A percentile compares a stretch with the other conserved stretches of the same genome.
phyloP scores from a whole-genome alignment of 2,888 invertebrate species.

The Himalopsyche japonica region DNA sequence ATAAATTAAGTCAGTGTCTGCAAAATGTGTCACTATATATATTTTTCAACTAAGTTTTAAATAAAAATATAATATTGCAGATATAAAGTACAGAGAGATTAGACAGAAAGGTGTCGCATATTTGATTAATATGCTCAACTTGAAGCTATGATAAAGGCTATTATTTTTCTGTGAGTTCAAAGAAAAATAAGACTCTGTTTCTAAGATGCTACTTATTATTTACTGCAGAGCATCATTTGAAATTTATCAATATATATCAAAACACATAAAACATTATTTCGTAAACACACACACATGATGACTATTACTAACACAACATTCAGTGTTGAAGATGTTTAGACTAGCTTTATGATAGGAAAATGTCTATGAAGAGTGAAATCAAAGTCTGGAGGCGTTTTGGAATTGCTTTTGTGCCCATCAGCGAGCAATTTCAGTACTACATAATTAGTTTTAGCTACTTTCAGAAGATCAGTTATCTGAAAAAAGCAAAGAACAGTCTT shows the following conservation, averaged over 20 bases:
- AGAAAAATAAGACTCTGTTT: too few relatives aligned
- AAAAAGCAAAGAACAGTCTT: conserved; percentile 44
- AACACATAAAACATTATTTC: background rate
- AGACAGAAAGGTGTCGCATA: too few relatives aligned
- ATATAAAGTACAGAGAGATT: too few relatives aligned
- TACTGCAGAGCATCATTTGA: background rate
- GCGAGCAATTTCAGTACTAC: conserved; percentile 91
- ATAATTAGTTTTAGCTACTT: conserved; percentile 94
- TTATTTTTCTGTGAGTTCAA: too few relatives aligned
- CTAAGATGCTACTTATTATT: background rate
- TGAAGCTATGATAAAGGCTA: too few relatives aligned
- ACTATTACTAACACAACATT: background rate
- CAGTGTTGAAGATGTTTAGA: conserved; percentile 42
- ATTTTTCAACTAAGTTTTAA: too few relatives aligned
- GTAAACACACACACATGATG: background rate
- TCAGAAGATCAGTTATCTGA: conserved; percentile 78
- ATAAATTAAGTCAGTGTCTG: too few relatives aligned
- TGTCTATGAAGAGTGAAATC: conserved; percentile 88
- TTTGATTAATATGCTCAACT: too few relatives aligned
- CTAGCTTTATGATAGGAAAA: conserved; percentile 86
- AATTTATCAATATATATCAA: background rate
- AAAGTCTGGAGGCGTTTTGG: conserved; percentile 83
- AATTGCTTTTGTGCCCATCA: conserved; percentile 89
- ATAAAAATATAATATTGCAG: too few relatives aligned
- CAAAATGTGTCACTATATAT: too few relatives aligned